Percentiles rank a stretch among this genome's conserved stretches.
phyloP scores from a whole-genome alignment of 2,888 invertebrate genomes.

The Hyppa rectilinea region DNA sequence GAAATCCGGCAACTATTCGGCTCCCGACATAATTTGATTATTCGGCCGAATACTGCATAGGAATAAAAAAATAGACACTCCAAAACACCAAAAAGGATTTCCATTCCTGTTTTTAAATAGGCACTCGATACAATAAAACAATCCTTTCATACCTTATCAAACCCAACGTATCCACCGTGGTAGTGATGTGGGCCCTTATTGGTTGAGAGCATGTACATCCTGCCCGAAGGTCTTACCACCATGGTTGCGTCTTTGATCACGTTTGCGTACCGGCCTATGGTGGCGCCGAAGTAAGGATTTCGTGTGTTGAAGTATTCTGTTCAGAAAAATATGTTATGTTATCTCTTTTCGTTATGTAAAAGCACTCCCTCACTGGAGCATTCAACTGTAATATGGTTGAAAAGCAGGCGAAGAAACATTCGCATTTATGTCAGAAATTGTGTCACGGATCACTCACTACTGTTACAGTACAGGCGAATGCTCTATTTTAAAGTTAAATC shows the following conservation, averaged over 20 bases:
- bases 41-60: background rate
- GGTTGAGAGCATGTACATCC: conserved; percentile 92
- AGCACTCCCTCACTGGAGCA: too few species aligned
- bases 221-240: conserved; percentile 91
- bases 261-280: conserved; percentile 97
- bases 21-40: background rate
- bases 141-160: conserved; percentile 91
- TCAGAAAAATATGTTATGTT: background rate
- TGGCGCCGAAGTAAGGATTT: conserved; percentile 97
- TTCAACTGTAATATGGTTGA: too few species aligned
- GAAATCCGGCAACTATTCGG: background rate
- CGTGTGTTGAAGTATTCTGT: conserved; percentile 92
- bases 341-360: background rate
- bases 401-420: too few species aligned
- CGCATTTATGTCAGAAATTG: too few species aligned
- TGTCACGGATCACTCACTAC: too few species aligned
- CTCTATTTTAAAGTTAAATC: too few species aligned
- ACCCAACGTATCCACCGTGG: conserved; percentile 96
- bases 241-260: conserved; percentile 94
- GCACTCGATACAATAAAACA: background rate
- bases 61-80: background rate
- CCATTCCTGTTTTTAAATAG: background rate
- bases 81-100: background rate
- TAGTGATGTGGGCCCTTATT: conserved; percentile 94
- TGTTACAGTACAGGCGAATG: too few species aligned